Evolutionary conservation across 2,888 invertebrate species (phyloP).

Genomic region (Drosophila mimica): DNA sequence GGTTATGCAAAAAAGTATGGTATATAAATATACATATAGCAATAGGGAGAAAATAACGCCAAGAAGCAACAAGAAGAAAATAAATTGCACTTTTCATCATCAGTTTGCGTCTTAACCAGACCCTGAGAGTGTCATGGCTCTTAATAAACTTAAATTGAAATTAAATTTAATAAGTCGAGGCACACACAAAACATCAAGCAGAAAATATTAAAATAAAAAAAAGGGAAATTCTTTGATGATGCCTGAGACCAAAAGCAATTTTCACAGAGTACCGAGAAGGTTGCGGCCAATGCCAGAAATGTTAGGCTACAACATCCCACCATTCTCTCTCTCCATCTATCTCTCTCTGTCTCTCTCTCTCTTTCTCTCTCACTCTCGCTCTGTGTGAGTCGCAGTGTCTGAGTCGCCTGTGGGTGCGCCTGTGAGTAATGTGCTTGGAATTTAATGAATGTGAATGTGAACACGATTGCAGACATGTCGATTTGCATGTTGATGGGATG

Average conservation of each 20-base stretch:
- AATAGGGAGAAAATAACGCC: not conserved
- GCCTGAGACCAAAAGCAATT: constrained; percentile 57
- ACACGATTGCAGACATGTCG: constrained; percentile 39
- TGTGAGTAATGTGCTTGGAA: constrained; percentile 50
- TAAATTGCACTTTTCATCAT: constrained; percentile 38
- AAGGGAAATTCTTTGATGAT: constrained; percentile 72
- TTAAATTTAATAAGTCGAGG: constrained; percentile 46
- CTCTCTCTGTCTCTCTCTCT: not conserved
- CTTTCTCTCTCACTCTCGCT: not conserved
- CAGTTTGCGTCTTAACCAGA: constrained; percentile 16
- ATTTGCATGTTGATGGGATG: constrained; percentile 34
- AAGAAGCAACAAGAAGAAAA: constrained; percentile 1
- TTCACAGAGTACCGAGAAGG: constrained; percentile 39
- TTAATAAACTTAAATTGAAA: constrained; percentile 51
- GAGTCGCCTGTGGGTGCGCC: constrained; percentile 8
- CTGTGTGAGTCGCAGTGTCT: not conserved
- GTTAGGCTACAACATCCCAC: not conserved
- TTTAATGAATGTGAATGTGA: constrained; percentile 58
- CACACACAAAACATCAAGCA: not conserved
- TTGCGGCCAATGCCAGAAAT: constrained; percentile 58
- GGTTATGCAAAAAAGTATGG: too few species aligned
- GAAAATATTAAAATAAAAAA: constrained; percentile 55
- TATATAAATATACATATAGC: not conserved
- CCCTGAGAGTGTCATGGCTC: constrained; percentile 7
- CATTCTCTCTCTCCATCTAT: not conserved